Evolutionary conservation across 2,113 vertebrate species (phyloP), one percentile per base, ranked within the genome.

Genomic region (Gadus chalcogrammus): DNA sequence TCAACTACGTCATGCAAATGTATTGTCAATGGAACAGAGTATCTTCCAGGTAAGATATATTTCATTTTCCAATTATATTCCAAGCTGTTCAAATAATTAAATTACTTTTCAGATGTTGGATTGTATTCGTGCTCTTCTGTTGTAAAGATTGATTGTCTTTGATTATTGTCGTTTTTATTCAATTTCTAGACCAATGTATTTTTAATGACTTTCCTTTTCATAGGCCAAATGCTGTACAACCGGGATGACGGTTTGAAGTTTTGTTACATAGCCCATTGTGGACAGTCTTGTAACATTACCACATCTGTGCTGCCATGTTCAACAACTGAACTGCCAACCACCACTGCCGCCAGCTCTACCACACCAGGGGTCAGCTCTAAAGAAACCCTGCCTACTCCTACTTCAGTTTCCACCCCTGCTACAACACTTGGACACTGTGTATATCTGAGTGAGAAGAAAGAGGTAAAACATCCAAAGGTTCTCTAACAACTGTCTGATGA

Each of bases 221-320:
- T 77, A 90, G 87, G 87, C 0, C 73, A 82, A 1, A 0, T 76
- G 9, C 3, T 90, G 5, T 90, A 90, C 56, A 88, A 82, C 60
- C 70, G 71, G 6, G 75, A 74, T 22, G 85, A 90, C 81, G 70
- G 65, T 8, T 31, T 67, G 0, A 85, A 74, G 0, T 84, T 77
- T 80, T 90, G 87, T 68, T 83, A 38, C 11, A 0, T 28, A 61
- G 79, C 72, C 62, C 66, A 52, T 55, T 90, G 88, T 70, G 86
- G 79, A 75, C 18, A 27, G 63, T 79, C 80, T 52, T 90, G 87
- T 72, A 17, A 75, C 70, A 15, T 79, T 13, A 48, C 38, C 67
- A 79, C 1, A 38, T 1, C 9, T 59, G 0, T 52, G 11, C n/a
- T 48, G 0, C 11, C 55, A 18, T 90, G 88, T 70, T 3, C 70